Conservation (phyloP, 2,797 vertebrate species). For the Chaetophractus vellerosus region DNA sequence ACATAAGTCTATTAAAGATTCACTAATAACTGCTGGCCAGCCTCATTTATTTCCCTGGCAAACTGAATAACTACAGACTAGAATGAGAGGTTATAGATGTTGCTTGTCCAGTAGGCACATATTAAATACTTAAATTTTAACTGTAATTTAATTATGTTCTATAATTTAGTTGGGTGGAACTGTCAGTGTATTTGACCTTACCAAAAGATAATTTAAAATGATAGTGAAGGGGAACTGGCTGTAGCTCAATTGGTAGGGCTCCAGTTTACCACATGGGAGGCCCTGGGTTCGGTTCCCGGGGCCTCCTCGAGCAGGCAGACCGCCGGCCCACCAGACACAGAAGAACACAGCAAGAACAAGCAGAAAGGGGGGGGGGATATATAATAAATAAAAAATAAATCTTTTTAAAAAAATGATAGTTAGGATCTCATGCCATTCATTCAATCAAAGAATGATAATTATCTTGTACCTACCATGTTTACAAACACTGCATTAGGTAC, state of each 20-base stretch:
- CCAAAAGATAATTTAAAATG: conserved; percentile 18
- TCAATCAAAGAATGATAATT: background rate
- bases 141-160: background rate
- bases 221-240: no score
- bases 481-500: background rate
- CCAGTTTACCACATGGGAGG: no score
- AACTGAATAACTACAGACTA: background rate
- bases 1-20: conserved; percentile 52
- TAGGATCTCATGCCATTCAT: background rate
- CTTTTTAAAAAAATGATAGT: no score
- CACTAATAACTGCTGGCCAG: background rate
- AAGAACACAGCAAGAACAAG: no score
- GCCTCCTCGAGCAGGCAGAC: no score
- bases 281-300: no score
- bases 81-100: background rate
- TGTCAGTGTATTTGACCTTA: background rate
- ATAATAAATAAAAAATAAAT: no score
- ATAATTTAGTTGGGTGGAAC: background rate
- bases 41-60: conserved; percentile 9
- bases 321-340: no score
- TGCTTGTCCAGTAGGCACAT: background rate
- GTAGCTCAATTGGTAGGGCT: no score
- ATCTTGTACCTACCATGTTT: background rate
- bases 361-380: no score
- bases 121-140: background rate